Evolutionary conservation across 2,888 invertebrate genomes (phyloP).

Genomic region (Microctonus brassicae): DNA sequence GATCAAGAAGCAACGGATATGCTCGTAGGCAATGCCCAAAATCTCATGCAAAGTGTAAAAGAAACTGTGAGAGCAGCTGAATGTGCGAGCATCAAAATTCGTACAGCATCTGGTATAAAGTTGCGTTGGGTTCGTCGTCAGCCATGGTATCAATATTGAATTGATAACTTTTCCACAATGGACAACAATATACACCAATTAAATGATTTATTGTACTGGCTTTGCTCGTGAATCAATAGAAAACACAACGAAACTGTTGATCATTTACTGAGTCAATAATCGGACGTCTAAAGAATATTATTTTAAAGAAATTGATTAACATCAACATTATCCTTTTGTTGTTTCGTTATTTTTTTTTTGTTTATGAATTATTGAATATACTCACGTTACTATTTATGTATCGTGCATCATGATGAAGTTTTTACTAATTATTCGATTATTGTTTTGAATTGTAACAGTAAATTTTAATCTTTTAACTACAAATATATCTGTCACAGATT

Average conservation of each 20-base stretch:
- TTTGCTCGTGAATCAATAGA: not conserved
- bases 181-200: too few species aligned
- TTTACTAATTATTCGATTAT: too few species aligned
- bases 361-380: not conserved
- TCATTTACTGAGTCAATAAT: not conserved
- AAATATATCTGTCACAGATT: too few species aligned
- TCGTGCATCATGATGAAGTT: too few species aligned
- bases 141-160: constrained; percentile 94
- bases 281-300: not conserved
- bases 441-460: not conserved
- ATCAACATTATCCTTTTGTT: not conserved
- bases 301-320: not conserved
- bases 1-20: constrained; percentile 99
- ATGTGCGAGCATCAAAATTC: constrained; percentile 98
- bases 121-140: constrained; percentile 96
- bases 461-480: not conserved
- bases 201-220: not conserved
- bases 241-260: not conserved
- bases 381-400: not conserved
- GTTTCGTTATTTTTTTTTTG: not conserved
- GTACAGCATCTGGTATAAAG: constrained; percentile 92
- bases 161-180: not conserved
- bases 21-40: constrained; percentile 99
- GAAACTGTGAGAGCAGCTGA: constrained; percentile 99
- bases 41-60: constrained; percentile 99